Evolutionary conservation across 2,113 vertebrate genomes (phyloP), one percentile per base, ranked within the genome.

Genomic region (Burhinus oedicnemus): DNA sequence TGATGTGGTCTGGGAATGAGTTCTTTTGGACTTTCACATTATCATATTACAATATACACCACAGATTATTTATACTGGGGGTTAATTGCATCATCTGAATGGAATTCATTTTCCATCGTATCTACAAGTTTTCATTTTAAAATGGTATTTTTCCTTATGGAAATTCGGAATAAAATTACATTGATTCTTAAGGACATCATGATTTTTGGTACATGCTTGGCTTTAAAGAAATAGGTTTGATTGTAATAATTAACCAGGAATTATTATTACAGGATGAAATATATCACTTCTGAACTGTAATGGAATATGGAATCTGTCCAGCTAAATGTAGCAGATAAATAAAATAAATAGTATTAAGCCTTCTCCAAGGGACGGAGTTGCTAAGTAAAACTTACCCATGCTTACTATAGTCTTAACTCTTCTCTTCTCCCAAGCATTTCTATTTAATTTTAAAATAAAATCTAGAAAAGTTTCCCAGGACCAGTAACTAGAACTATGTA

Each of bases 21-120:
- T 93, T 97, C 94, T 96, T 97, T 95, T 95, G 70, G 95, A 93
- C 77, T 92, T 98, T 97, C 98, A 97, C 97, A 97, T 97, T 98
- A 97, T 97, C 94, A 57, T 97, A 87, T 97, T 97, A 96, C 94
- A 97, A 90, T 97, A 97, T 97, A 97, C 70, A 95, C 92, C 77
- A 83, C 93, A 64, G 92, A 97, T 95, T 97, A 98, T 97, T 98
- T 98, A 96, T 96, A 96, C 91, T 98, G 75, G 94, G 89, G 90
- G 93, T 97, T 97, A 97, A 96, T 98, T 97, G 96, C 97, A 97
- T 98, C 95, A 98, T 98, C 95, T 96, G 83, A 93, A 61, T 97
- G 97, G 98, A 98, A 98, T 98, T 98, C 79, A 45, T 95, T 96
- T 95, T 96, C 93, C 92, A 97, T 93, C 92, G 90, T 97, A 96